phyloP scores from a whole-genome alignment of 2,113 vertebrate species.

The Zootoca vivipara region DNA sequence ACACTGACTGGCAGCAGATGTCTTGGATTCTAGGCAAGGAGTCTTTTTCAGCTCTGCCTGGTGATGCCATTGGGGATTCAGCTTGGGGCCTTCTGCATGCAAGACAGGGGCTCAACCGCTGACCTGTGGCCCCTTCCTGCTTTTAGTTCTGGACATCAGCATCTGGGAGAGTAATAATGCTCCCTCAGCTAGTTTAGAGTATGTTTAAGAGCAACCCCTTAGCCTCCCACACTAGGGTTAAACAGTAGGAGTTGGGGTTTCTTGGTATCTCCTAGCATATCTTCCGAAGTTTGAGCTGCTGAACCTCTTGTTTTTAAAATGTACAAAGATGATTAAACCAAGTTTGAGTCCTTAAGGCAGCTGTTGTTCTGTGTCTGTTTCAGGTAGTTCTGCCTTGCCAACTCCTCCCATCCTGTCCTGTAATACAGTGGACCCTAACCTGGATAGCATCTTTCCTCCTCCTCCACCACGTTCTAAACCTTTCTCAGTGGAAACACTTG shows the following conservation, averaged over 20 bases:
- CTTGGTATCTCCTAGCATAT: too few species aligned
- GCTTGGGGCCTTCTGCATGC: too few species aligned
- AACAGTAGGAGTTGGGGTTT: not conserved
- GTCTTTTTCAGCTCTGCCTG: too few species aligned
- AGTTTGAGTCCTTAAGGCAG: not conserved
- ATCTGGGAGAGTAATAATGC: not conserved
- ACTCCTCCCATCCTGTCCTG: not conserved
- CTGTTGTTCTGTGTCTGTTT: not conserved
- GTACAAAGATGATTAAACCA: not conserved
- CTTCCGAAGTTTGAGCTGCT: too few species aligned
- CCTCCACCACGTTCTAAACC: not conserved
- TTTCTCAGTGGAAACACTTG: fast-evolving
- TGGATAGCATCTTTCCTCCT: constrained; percentile 38
- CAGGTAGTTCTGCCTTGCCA: constrained; percentile 35
- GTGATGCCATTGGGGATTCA: too few species aligned
- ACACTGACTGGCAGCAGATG: too few species aligned
- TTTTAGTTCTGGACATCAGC: not conserved
- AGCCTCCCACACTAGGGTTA: not conserved
- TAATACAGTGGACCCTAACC: not conserved
- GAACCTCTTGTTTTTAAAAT: not conserved
- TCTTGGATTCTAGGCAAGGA: too few species aligned
- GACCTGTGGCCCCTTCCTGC: not conserved
- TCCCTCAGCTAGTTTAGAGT: not conserved
- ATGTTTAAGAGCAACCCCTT: not conserved
- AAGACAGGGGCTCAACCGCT: too few species aligned